phyloP scores from a whole-genome alignment of 2,113 vertebrate genomes.

The Microtus richardsoni region DNA sequence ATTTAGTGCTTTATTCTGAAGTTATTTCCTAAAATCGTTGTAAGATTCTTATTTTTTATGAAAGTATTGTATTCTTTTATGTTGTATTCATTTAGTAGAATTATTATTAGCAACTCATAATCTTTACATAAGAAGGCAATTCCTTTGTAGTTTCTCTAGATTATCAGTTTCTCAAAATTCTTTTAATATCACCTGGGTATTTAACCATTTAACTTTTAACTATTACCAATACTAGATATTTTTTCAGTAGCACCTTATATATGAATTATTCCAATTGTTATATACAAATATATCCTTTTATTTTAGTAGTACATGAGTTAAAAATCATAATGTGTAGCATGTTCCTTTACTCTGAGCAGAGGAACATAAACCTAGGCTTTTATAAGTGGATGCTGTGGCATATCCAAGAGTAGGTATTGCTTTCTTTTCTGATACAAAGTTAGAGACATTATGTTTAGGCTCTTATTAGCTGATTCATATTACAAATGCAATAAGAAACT shows the following conservation, averaged over 20 bases:
- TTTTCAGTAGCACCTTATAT: slow-evolving; percentile 10
- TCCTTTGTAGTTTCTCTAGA: not conserved
- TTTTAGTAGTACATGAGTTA: not conserved
- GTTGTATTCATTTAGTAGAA: not conserved
- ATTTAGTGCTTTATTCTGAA: slow-evolving; percentile 33
- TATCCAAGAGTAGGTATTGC: not conserved
- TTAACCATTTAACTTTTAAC: not conserved
- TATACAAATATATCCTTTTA: not conserved
- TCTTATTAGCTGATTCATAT: slow-evolving; percentile 27
- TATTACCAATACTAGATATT: not conserved
- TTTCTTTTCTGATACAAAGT: not conserved
- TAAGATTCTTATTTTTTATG: not conserved
- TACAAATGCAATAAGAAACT: slow-evolving; percentile 2
- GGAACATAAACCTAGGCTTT: not conserved
- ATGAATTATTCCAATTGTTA: not conserved
- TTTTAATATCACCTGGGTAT: not conserved
- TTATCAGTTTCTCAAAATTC: not conserved
- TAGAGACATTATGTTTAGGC: not conserved
- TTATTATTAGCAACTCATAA: slow-evolving; percentile 3
- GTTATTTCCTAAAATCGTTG: not conserved
- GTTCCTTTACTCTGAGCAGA: not conserved
- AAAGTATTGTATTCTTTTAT: not conserved
- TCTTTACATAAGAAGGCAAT: slow-evolving; percentile 3
- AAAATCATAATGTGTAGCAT: not conserved
- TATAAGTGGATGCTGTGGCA: not conserved